Base-by-base conservation (phyloP, 2,888 invertebrate species). In the Euphydryas editha region DNA sequence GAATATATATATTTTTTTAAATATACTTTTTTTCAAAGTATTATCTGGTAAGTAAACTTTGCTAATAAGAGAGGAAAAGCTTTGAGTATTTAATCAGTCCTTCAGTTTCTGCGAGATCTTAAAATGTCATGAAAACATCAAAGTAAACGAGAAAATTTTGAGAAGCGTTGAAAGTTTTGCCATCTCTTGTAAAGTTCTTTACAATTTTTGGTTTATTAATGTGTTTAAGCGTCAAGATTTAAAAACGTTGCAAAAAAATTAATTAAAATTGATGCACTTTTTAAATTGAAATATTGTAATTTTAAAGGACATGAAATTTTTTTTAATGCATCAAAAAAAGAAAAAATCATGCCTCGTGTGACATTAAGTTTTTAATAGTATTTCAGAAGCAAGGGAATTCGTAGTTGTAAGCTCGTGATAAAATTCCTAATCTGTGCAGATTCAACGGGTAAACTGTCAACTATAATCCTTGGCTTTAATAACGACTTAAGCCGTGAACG, bases 91-190 rank as follows among this genome's bases (percentile, higher is more conserved):
- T 49, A 15, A 49, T 49, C 49, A 20, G 15, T 49, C n/a, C n/a
- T 49, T 49, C 13, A 21, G 13, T 49, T 21, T 49, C 49, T 18
- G 5, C 6, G 20, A 15, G 21, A 24, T 49, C 21, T 49, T 49
- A 49, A 49, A 49, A 49, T 49, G 21, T 21, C 49, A 20, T 15
- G 21, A 49, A 49, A 49, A 49, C 11, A 21, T 49, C 15, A 49
- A 1, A 30, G 30, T 30, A 30, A 30, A 49, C 6, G 15, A 15
- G 49, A 11, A 20, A 20, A 13, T 49, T 13, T 49, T 49, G 49
- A 21, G 21, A 49, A 15, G 21, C 21, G 49, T 49, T 21, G 11
- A 49, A 49, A 49, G 49, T 49, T 24, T 49, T 21, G 4, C 1
- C 18, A 21, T 1, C 1, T 20, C 15, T 49, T 4, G 21, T 1